phyloP scores from a whole-genome alignment of 1,140 invertebrate species.

The Neodiprion fabricii region DNA sequence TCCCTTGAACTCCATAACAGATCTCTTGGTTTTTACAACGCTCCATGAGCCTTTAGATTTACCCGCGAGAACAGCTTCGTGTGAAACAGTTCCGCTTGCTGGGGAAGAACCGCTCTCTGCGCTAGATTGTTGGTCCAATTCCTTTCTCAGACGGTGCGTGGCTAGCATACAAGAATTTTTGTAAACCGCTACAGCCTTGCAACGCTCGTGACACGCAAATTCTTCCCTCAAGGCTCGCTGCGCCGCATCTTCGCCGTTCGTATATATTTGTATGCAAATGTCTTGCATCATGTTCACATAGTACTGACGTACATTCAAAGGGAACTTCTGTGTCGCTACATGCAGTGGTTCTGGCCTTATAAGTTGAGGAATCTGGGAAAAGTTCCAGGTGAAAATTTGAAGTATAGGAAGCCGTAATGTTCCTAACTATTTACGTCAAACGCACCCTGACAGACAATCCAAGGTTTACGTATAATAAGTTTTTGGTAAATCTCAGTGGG shows the following conservation, averaged over 20 bases:
- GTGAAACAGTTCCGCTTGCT: slow-evolving; percentile 63
- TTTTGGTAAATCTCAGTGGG: neutral
- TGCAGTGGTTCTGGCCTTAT: slow-evolving; percentile 68
- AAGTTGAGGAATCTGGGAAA: slow-evolving; percentile 59
- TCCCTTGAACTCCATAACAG: slow-evolving; percentile 60
- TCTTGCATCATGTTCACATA: slow-evolving; percentile 89
- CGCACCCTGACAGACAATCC: neutral
- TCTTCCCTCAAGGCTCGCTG: slow-evolving; percentile 76
- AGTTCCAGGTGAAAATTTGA: neutral
- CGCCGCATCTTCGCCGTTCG: slow-evolving; percentile 70
- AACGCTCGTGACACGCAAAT: slow-evolving; percentile 77
- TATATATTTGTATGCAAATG: slow-evolving; percentile 82
- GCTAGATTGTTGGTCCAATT: slow-evolving; percentile 63
- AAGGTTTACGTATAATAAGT: neutral
- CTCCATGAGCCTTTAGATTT: slow-evolving; percentile 76
- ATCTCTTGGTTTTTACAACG: slow-evolving; percentile 65
- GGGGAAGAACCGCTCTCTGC: slow-evolving; percentile 43
- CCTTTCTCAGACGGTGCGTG: slow-evolving; percentile 77
- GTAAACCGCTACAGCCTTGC: slow-evolving; percentile 80
- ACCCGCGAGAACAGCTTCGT: slow-evolving; percentile 71
- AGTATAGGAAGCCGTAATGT: neutral
- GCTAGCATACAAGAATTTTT: slow-evolving; percentile 84
- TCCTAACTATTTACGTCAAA: neutral
- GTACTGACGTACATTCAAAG: slow-evolving; percentile 81
- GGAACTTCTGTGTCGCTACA: slow-evolving; percentile 79